Base-by-base conservation (phyloP, 23 tunicate genomes). In the Corella eumyota region DNA sequence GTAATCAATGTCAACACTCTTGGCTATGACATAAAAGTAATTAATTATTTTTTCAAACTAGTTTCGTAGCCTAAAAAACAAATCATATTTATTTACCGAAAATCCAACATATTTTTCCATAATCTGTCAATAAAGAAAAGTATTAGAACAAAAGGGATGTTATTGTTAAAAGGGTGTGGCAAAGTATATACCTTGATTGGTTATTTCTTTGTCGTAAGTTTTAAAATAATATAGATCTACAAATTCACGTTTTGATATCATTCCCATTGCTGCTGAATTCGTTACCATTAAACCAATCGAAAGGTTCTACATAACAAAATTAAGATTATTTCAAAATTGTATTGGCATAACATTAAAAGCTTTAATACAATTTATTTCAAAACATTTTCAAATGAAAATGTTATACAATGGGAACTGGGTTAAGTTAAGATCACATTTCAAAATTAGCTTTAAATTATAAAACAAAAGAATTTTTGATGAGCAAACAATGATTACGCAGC, bases 41-140 rank as follows among this genome's bases (percentile, higher is more conserved):
- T n/a, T n/a, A n/a, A n/a, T 30, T 51, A 6, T 67, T 48, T 31
- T 67, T 67, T 31, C 61, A 3, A n/a, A n/a, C n/a, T n/a, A n/a
- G n/a, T n/a, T n/a, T n/a, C n/a, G n/a, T n/a, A n/a, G n/a, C n/a
- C n/a, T n/a, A n/a, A n/a, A n/a, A n/a, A n/a, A n/a, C n/a, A n/a
- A n/a, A n/a, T n/a, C n/a, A 40, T 15, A 40, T 40, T 11, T 35
- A 56, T 54, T 69, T 25, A 71, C 77, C 77, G 36, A 60, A 71
- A 35, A 71, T 71, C 77, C 77, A 71, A 61, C 77, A 60, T 9
- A 38, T 48, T 71, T 71, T 61, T 33, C 77, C 77, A 30, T 71
- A 71, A 9, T 71, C 77, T 71, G 36, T 9, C 35, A 62, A 62
- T 17, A 36, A 35, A 21, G 36, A 34, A 62, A 9, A 27, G 29